Evolutionary conservation across 2,797 vertebrate genomes (phyloP).

Genomic region (Borostomias antarcticus): DNA sequence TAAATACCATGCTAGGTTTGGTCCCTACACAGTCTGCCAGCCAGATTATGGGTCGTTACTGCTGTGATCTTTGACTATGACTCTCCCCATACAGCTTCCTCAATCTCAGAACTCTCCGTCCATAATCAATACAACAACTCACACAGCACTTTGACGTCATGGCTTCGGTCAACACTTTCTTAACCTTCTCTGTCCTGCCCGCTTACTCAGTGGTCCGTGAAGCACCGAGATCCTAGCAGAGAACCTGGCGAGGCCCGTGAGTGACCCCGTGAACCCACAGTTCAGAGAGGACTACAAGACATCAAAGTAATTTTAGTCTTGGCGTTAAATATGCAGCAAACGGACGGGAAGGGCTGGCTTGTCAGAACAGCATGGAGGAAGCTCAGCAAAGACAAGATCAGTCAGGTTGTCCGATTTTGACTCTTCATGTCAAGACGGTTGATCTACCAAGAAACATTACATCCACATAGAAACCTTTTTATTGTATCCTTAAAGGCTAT

Average conservation of each 20-base stretch:
- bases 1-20: background rate
- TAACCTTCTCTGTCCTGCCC: constrained; percentile 26
- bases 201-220: constrained; percentile 36
- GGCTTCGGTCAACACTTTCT: constrained; percentile 40
- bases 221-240: background rate
- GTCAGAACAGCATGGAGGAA: too few species aligned
- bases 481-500: constrained; percentile 20
- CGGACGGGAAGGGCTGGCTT: too few species aligned
- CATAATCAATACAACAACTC: constrained; percentile 41
- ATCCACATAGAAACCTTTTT: background rate
- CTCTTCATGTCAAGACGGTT: too few species aligned
- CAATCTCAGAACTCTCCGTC: constrained; percentile 21
- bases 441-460: too few species aligned
- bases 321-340: too few species aligned
- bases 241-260: background rate
- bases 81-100: constrained; percentile 27
- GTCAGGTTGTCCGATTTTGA: too few species aligned
- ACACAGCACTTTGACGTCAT: constrained; percentile 17
- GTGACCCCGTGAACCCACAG: background rate
- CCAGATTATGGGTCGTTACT: constrained; percentile 9
- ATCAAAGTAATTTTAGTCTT: too few species aligned
- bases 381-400: too few species aligned
- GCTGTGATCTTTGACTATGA: constrained; percentile 26
- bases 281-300: background rate
- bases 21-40: background rate